Percentiles rank a stretch among this genome's conserved stretches.
Conservation (phyloP, 2,113 vertebrate genomes). For the Zingel zingel region DNA sequence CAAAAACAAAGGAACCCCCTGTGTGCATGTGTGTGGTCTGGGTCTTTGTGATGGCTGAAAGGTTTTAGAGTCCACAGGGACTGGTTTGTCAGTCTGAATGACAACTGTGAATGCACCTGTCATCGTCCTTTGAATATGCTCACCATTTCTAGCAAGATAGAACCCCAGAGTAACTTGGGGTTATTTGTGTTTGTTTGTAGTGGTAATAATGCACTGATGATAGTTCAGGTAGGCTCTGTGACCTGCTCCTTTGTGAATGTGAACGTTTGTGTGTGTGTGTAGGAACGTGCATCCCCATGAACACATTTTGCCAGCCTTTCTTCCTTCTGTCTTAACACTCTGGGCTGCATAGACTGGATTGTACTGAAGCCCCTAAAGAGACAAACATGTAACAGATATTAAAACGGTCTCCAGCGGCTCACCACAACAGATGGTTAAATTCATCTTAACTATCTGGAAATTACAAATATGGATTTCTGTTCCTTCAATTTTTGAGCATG, state of each 20-base stretch:
- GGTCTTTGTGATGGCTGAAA: slow-evolving; percentile 47
- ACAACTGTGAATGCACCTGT: slow-evolving; percentile 40
- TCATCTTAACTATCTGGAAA: slow-evolving; percentile 23
- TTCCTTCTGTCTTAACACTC: not conserved
- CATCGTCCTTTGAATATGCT: slow-evolving; percentile 35
- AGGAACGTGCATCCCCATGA: not conserved
- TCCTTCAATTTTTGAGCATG: slow-evolving; percentile 16
- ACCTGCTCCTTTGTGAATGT: slow-evolving; percentile 1
- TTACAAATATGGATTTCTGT: slow-evolving; percentile 35
- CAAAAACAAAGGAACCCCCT: slow-evolving; percentile 35
- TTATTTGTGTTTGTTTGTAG: slow-evolving; percentile 24
- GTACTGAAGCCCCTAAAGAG: slow-evolving; percentile 23
- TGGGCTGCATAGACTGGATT: not conserved
- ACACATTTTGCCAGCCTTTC: slow-evolving; percentile 1
- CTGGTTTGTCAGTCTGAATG: slow-evolving; percentile 37
- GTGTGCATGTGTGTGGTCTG: slow-evolving; percentile 13
- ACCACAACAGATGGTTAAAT: slow-evolving; percentile 29
- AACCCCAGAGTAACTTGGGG: slow-evolving; percentile 8
- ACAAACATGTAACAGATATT: slow-evolving; percentile 50
- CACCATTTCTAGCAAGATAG: slow-evolving; percentile 12
- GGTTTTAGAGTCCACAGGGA: slow-evolving; percentile 37
- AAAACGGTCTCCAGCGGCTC: slow-evolving; percentile 35
- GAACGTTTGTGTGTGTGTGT: not conserved
- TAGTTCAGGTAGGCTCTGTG: not conserved
- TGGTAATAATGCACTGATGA: slow-evolving; percentile 13